Conservation (phyloP, 1,140 invertebrate genomes). For the Anastatus disparis region DNA sequence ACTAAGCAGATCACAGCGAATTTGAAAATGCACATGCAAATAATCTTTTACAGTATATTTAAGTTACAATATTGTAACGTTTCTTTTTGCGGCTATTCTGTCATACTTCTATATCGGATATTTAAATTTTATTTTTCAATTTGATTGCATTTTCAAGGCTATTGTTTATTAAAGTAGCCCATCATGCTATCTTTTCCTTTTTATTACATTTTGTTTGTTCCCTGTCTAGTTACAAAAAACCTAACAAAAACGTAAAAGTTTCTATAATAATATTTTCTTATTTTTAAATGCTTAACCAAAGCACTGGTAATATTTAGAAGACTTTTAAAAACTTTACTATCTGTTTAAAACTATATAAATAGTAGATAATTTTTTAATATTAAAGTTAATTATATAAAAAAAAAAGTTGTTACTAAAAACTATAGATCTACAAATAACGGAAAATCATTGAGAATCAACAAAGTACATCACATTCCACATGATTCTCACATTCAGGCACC, state of each 20-base stretch:
- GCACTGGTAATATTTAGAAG: conserved; percentile 11
- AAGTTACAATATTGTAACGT: conserved; percentile 20
- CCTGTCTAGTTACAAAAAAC: neutral
- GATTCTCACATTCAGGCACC: conserved; percentile 32
- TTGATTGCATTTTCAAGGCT: conserved; percentile 27
- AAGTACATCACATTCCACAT: conserved; percentile 13
- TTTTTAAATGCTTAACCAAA: conserved; percentile 31
- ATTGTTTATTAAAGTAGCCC: conserved; percentile 3
- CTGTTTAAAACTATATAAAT: conserved; percentile 11
- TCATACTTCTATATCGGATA: neutral
- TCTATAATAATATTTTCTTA: neutral
- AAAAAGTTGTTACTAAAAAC: conserved; percentile 10
- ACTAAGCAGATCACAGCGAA: conserved; percentile 58
- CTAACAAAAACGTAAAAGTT: neutral
- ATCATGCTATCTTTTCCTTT: neutral
- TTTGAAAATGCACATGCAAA: conserved; percentile 57
- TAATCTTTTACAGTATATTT: conserved; percentile 38
- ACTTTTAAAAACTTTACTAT: conserved; percentile 18
- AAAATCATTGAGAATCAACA: conserved; percentile 34
- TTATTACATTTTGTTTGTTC: conserved; percentile 18
- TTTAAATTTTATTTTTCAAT: conserved; percentile 18
- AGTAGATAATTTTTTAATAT: conserved; percentile 2
- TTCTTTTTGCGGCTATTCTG: conserved; percentile 1
- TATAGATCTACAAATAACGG: conserved; percentile 6
- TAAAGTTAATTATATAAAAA: conserved; percentile 32